Evolutionary conservation across 2,797 vertebrate genomes (phyloP).

Genomic region (Eidolon dupreanum): DNA sequence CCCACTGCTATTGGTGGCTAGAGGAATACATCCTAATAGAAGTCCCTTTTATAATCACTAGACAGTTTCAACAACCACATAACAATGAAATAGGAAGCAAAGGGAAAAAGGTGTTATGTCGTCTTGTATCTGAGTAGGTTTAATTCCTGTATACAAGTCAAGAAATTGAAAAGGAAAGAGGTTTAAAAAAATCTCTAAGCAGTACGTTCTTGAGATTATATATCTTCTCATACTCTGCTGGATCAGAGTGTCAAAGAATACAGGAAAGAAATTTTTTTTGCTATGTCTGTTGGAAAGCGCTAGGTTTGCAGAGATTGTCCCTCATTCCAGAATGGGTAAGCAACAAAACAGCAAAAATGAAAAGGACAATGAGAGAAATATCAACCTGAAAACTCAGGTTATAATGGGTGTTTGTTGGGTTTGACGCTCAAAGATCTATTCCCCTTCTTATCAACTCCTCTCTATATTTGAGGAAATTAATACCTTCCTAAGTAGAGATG

Average conservation of each 20-base stretch:
- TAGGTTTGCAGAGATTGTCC: neutral
- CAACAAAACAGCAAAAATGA: neutral
- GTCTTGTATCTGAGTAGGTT: neutral
- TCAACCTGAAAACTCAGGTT: neutral
- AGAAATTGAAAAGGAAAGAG: neutral
- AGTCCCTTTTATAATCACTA: neutral
- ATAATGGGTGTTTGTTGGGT: neutral
- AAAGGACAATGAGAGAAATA: neutral
- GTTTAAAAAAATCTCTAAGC: neutral
- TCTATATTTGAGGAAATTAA: neutral
- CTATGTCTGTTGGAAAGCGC: neutral
- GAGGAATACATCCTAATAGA: neutral
- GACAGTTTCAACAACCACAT: neutral
- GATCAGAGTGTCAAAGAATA: neutral
- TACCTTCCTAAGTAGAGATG: neutral
- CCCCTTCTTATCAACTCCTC: neutral
- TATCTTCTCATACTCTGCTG: neutral
- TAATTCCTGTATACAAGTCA: neutral
- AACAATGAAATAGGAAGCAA: neutral
- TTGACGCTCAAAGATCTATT: neutral
- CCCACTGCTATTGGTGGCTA: neutral
- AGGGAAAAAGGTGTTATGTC: neutral
- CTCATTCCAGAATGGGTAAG: neutral
- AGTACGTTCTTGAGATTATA: neutral
- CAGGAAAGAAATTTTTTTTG: neutral